Evolutionary conservation across 2,113 vertebrate genomes (phyloP).

Genomic region (Galbula dea): DNA sequence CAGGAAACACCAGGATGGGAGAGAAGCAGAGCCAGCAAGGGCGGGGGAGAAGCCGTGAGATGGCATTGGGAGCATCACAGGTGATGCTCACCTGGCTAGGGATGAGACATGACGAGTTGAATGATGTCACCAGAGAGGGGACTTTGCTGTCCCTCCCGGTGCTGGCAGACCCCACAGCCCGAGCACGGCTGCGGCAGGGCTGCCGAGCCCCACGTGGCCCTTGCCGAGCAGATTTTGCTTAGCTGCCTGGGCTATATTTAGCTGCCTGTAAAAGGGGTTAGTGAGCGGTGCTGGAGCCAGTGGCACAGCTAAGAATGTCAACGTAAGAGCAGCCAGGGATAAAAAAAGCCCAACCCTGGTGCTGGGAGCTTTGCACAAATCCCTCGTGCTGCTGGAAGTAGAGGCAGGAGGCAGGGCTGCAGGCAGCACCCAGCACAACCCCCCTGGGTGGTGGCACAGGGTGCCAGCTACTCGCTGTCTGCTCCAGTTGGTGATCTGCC

Average conservation of each 20-base stretch:
- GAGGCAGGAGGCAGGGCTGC: background rate
- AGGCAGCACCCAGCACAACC: background rate
- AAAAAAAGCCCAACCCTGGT: constrained; percentile 41
- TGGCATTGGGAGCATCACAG: rapidly evolving
- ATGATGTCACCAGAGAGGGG: too few relatives aligned
- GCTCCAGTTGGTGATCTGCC: rapidly evolving
- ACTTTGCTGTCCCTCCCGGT: too few relatives aligned
- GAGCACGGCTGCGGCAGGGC: background rate
- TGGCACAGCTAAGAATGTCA: constrained; percentile 62
- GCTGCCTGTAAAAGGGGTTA: constrained; percentile 63
- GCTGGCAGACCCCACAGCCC: background rate
- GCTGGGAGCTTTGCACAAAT: constrained; percentile 45
- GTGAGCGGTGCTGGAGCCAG: constrained; percentile 43
- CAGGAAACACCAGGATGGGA: rapidly evolving
- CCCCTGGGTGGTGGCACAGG: rapidly evolving
- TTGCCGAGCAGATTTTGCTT: constrained; percentile 48
- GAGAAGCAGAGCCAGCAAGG: rapidly evolving
- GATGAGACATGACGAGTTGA: background rate
- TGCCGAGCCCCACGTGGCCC: constrained; percentile 20
- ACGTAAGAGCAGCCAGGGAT: constrained; percentile 54
- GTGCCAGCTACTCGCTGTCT: rapidly evolving
- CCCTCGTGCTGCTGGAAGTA: background rate
- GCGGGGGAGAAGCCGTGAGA: rapidly evolving
- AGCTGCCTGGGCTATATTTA: constrained; percentile 66
- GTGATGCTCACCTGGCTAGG: background rate